phyloP scores from a whole-genome alignment of 1,140 invertebrate species.

The Propsilocerus akamusi region DNA sequence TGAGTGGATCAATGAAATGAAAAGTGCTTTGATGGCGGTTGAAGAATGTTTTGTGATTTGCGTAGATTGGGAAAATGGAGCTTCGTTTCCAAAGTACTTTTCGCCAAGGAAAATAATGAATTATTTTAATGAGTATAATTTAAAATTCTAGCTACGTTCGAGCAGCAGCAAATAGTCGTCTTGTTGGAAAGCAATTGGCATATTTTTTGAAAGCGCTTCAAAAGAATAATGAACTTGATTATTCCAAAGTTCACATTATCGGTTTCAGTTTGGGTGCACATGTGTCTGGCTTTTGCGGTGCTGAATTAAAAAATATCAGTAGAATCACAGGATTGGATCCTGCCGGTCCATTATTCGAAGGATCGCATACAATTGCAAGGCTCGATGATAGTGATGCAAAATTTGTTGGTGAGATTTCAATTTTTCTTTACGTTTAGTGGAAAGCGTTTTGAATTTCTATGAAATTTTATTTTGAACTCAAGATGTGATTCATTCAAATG shows the following conservation, averaged over 20 bases:
- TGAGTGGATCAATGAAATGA: constrained; percentile 87
- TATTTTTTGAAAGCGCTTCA: constrained; percentile 11
- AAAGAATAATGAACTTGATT: constrained; percentile 19
- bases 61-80: constrained; percentile 87
- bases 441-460: too few relatives aligned
- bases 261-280: constrained; percentile 84
- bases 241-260: constrained; percentile 61
- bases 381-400: constrained; percentile 68
- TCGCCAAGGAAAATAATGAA: too few relatives aligned
- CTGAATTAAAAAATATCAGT: constrained; percentile 61
- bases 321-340: constrained; percentile 81
- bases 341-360: constrained; percentile 76
- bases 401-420: too few relatives aligned
- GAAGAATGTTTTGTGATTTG: constrained; percentile 79
- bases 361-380: constrained; percentile 59
- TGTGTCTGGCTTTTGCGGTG: constrained; percentile 82
- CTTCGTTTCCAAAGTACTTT: constrained; percentile 74
- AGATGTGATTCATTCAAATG: constrained; percentile 90
- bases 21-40: constrained; percentile 69
- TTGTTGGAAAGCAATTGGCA: constrained; percentile 76
- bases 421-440: too few relatives aligned
- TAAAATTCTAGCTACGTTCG: too few relatives aligned
- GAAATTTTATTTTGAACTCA: too few relatives aligned
- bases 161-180: constrained; percentile 78
- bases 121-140: too few relatives aligned